Base-by-base conservation (phyloP, 2,113 vertebrate genomes). In the Ginglymostoma cirratum region DNA sequence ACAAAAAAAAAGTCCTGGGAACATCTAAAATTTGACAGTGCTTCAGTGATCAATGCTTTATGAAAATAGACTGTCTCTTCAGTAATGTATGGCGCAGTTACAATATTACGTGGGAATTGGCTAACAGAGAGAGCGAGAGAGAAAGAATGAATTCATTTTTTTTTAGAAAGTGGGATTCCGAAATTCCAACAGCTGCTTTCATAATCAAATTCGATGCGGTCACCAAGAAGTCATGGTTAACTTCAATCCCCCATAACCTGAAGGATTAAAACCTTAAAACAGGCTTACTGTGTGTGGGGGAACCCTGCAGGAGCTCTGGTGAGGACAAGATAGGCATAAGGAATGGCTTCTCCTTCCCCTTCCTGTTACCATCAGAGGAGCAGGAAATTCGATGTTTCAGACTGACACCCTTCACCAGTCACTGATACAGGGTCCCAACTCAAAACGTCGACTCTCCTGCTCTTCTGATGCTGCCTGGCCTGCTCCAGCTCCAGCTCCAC, bases 161-260 rank as follows among this genome's bases (percentile, higher is more conserved):
- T 83, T 83, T 45, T 76, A 34, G 30, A 30, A 93, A 93, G 65
- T 93, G 61, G 89, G 89, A 93, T 93, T 93, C 89, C 61, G 89
- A 93, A 34, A 93, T 93, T 66, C 89, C 21, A n/a, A 93, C 89
- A 93, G 89, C 89, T 93, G 89, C n/a, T 93, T 93, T 21, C 61
- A 93, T 93, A 93, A 93, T 93, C 89, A 93, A 93, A 93, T 93
- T 93, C 61, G 89, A 93, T n/a, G 89, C 55, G 65, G 89, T 93
- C 89, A 66, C 55, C 89, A n/a, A 67, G 34, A 66, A 93, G 89
- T 93, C 89, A 93, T 61, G 89, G 89, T 93, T 93, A 38, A n/a
- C n/a, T 66, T n/a, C 34, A 93, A 66, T 38, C 61, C 61, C 80
- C 89, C 34, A 66, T 19, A 93, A 93, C 89, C 38, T 23, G 34